Evolutionary conservation across 2,113 vertebrate species (phyloP), one percentile per base, ranked within the genome.

Genomic region (Psilopsiagon aurifrons): DNA sequence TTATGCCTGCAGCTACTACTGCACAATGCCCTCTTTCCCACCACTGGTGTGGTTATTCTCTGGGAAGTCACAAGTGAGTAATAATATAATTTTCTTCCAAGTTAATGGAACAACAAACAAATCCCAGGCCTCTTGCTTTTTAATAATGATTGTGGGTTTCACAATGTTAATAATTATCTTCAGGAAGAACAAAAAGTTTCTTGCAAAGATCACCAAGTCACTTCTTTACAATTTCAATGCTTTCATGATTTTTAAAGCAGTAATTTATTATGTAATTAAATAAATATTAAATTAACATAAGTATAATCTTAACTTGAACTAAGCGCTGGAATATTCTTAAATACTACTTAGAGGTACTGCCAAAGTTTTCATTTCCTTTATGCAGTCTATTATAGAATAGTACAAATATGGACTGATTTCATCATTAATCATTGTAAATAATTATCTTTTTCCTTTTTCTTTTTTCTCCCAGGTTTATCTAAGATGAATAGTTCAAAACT

Each of bases 111-210:
- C 13, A 95, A 86, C 31, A 95, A 94, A 87, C 13, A 96, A 90
- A 93, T n/a, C 29, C 41, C 22, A 93, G 49, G 51, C 17, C 17
- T 85, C 70, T 83, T 47, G 7, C 10, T 74, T 95, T 95, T 67
- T 94, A 85, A 94, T 98, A 86, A 95, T 95, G 84, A 97, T 96
- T 97, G 86, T 91, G 73, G 73, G 92, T 93, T 97, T 96, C 84
- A 96, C 37, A 87, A 78, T 95, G 23, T 9, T 43, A 71, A 68
- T 57, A 85, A 80, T 83, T 78, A 57, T 3, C 41, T 74, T 49
- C 19, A 54, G 80, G 39, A 73, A 54, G 46, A 31, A 79, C 46
- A n/a, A 41, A 64, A 71, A 13, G 10, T 55, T 89, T 64, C 35
- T 83, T 81, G 15, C 20, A 75, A 78, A 77, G 20, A 68, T 80